These are phyloP conservation scores for Euleptes europaea DNA, from an alignment of 2,113 vertebrate species.

Conservation along the genomic window DNA sequence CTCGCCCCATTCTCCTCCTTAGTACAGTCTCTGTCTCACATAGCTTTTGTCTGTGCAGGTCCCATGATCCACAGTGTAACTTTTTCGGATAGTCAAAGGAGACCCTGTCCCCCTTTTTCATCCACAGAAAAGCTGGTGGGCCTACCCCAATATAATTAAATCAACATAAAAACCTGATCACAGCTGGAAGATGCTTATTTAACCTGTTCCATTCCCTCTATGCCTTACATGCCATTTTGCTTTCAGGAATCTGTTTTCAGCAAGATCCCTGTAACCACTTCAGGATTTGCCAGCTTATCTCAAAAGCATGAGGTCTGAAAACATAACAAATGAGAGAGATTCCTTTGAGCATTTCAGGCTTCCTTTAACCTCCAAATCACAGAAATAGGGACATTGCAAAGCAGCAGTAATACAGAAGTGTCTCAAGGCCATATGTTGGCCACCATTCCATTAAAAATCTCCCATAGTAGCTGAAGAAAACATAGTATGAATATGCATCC, in stretches of 20 bases:
- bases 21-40: no score
- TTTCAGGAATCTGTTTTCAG: neutral
- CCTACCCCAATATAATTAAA: neutral
- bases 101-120: no score
- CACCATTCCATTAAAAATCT: neutral
- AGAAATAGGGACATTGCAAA: neutral
- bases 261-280: neutral
- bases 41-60: no score
- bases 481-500: constrained; percentile 4
- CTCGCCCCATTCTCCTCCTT: no score
- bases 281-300: neutral
- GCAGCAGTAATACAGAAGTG: neutral
- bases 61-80: no score
- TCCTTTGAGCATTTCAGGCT: neutral
- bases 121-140: no score
- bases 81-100: no score
- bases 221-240: neutral
- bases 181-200: neutral
- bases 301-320: neutral
- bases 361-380: neutral
- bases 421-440: neutral
- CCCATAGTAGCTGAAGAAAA: constrained; percentile 5
- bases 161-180: neutral
- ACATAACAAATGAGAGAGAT: neutral
- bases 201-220: neutral